Evolutionary conservation across 2,797 vertebrate genomes (phyloP), one percentile per base, ranked within the genome.

Genomic region (Scolopax rusticola): DNA sequence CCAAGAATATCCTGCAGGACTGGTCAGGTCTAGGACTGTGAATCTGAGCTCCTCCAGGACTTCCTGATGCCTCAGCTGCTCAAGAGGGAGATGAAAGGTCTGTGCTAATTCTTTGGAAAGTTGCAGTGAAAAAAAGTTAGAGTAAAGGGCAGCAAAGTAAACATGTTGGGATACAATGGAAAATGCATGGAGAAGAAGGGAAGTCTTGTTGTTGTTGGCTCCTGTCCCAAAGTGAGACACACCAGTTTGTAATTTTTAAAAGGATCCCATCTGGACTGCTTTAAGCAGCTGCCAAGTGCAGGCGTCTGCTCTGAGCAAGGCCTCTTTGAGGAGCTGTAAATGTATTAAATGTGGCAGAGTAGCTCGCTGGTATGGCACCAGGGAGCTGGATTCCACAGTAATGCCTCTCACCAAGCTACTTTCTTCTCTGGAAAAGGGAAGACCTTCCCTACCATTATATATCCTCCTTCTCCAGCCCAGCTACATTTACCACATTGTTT

Each of bases 141-240:
- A 95, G 95, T 90, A 93, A 95, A 96, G 93, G 89, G 93, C 92
- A 91, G 90, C 85, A 96, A 95, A 97, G 94, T 95, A 97, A 98
- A 97, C 97, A 97, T 80, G 95, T 93, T 95, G 84, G 82, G 92
- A 93, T 95, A 93, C 94, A 97, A 97, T 95, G 96, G 95, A 97
- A 96, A 97, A 97, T 75, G 93, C 93, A 89, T 74, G 82, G 89
- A 93, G 89, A 96, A 95, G 75, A 88, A 96, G 93, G 79, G 91
- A 90, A 97, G 95, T 92, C 90, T 96, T 96, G 90, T 97, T 95
- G 89, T 93, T 89, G 50, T 96, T 96, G 97, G 97, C 96, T 65
- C 28, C 41, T 16, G 40, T 95, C 97, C 97, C 91, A 79, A 91
- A 91, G 94, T 95, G 95, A 97, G 96, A 97, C 96, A 97, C 86